A percentile compares a stretch with the other conserved stretches of the same genome.
phyloP scores from a whole-genome alignment of 1,140 invertebrate genomes.

The Thereuonema tuberculata region DNA sequence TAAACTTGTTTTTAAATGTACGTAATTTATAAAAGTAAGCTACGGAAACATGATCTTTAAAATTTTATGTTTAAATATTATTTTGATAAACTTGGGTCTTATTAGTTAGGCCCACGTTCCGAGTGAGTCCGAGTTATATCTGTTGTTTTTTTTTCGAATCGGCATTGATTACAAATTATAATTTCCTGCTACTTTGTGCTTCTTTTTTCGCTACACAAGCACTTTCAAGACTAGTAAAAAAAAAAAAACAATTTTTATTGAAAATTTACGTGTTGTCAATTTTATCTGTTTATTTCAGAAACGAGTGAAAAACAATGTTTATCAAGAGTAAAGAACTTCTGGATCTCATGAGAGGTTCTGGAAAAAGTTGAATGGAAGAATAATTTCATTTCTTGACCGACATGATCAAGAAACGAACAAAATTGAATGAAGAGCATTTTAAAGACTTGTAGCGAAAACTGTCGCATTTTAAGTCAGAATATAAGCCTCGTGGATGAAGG shows the following conservation, averaged over 20 bases:
- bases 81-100: neutral
- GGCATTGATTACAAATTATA: neutral
- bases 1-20: too few relatives aligned
- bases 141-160: neutral
- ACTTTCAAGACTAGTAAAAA: neutral
- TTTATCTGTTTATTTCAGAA: neutral
- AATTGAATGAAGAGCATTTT: neutral
- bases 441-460: neutral
- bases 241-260: neutral
- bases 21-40: too few relatives aligned
- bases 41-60: too few relatives aligned
- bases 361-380: neutral
- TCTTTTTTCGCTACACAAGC: neutral
- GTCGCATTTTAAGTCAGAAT: neutral
- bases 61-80: too few relatives aligned
- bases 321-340: neutral
- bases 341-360: neutral
- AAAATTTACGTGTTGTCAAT: neutral
- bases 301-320: neutral
- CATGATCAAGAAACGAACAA: neutral
- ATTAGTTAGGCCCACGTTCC: neutral
- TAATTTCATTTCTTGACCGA: neutral
- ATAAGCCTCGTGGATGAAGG: neutral
- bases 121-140: neutral
- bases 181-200: neutral